A percentile compares a stretch with the other conserved stretches of the same genome.
Evolutionary conservation across 1,140 invertebrate genomes (phyloP).

Genomic region (Drosophila persimilis): DNA sequence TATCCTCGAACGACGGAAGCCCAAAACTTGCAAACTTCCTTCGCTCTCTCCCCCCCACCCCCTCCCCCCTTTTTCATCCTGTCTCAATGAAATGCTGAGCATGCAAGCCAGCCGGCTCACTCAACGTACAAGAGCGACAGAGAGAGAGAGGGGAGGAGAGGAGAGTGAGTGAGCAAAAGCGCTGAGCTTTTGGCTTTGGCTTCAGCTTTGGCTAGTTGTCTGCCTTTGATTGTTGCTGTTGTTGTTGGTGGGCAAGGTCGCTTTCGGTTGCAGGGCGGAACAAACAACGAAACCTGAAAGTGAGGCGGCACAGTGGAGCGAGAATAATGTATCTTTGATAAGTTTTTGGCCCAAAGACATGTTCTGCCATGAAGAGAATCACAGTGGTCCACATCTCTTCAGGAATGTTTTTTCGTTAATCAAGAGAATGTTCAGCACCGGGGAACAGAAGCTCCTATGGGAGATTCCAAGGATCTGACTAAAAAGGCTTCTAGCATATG

Average conservation of each 20-base stretch:
- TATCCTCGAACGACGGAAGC: slow-evolving; percentile 74
- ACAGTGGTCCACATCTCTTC: slow-evolving; percentile 18
- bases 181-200: slow-evolving; percentile 59
- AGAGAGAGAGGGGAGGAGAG: background rate
- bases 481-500: background rate
- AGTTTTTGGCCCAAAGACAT: no score
- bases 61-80: background rate
- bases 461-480: no score
- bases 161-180: slow-evolving; percentile 3
- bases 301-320: slow-evolving; percentile 5
- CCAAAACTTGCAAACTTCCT: slow-evolving; percentile 53
- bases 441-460: no score
- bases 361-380: background rate
- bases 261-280: slow-evolving; percentile 56
- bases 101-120: slow-evolving; percentile 40
- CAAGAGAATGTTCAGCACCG: no score
- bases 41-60: background rate
- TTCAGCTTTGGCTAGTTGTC: slow-evolving; percentile 66
- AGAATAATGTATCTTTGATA: no score
- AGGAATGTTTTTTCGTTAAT: no score
- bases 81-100: slow-evolving; percentile 59
- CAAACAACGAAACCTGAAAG: slow-evolving; percentile 47
- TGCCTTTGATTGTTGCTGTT: slow-evolving; percentile 48
- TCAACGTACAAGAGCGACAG: background rate
- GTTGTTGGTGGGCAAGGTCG: slow-evolving; percentile 65